phyloP scores from a whole-genome alignment of 2,888 invertebrate species.

The Aspidiotus destructor region DNA sequence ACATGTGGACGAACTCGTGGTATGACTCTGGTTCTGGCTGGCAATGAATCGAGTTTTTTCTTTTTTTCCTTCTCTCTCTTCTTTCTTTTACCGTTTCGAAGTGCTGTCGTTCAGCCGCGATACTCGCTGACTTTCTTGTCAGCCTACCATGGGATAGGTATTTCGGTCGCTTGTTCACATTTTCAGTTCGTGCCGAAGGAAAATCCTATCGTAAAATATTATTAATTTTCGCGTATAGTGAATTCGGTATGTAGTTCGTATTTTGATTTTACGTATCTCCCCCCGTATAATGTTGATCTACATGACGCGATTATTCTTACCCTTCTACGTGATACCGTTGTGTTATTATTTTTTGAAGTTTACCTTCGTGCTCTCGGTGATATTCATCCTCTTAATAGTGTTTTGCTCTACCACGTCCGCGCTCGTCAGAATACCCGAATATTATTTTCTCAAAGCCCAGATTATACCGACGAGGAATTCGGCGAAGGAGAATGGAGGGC shows the following conservation, averaged over 20 bases:
- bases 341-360: constrained; percentile 23
- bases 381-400: constrained; percentile 18
- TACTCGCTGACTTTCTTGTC: constrained; percentile 5
- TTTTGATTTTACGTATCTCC: neutral
- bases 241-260: neutral
- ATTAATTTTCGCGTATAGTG: neutral
- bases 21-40: constrained; percentile 8
- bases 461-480: constrained; percentile 4
- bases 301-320: constrained; percentile 23
- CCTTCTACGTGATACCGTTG: constrained; percentile 22
- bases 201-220: constrained; percentile 3
- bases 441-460: constrained; percentile 4
- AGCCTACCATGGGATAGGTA: neutral
- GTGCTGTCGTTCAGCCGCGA: constrained; percentile 10
- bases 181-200: neutral
- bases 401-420: constrained; percentile 25
- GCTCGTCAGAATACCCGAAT: no score
- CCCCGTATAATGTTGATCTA: constrained; percentile 15
- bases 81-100: constrained; percentile 6
- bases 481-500: constrained; percentile 2
- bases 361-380: constrained; percentile 21
- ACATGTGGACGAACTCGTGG: constrained; percentile 24
- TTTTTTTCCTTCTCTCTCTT: no score
- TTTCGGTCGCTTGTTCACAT: neutral
- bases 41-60: constrained; percentile 12